Evolutionary conservation across 2,888 invertebrate species (phyloP).

Genomic region (Drosophila vallismaia): DNA sequence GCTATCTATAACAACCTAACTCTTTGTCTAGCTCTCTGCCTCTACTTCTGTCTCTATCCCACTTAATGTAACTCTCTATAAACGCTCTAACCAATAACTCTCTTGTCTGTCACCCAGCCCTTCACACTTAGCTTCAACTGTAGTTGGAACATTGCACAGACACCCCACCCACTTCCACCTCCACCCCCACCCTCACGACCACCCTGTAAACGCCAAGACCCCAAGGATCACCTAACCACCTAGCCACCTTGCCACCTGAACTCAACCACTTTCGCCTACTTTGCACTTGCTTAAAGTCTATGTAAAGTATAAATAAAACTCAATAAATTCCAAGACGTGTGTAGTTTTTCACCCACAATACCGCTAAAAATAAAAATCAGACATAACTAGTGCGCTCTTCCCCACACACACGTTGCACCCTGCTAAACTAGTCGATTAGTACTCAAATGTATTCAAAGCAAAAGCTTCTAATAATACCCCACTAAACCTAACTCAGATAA

Average conservation of each 20-base stretch:
- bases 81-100: conserved; percentile 29
- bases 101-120: conserved; percentile 40
- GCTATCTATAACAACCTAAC: conserved; percentile 9
- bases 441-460: conserved; percentile 52
- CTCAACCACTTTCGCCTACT: conserved; percentile 52
- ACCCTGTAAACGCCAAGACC: conserved; percentile 3
- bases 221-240: conserved; percentile 10
- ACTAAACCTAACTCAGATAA: conserved; percentile 56
- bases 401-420: conserved; percentile 62
- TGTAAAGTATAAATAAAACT: conserved; percentile 54
- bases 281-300: conserved; percentile 65
- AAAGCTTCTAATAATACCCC: conserved; percentile 62
- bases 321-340: conserved; percentile 48
- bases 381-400: conserved; percentile 61
- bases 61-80: conserved; percentile 35
- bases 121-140: conserved; percentile 62
- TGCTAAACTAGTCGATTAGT: conserved; percentile 59
- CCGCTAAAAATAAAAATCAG: conserved; percentile 21
- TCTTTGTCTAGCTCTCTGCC: conserved; percentile 49
- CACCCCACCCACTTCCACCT: conserved; percentile 14
- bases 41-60: conserved; percentile 43
- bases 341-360: conserved; percentile 49
- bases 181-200: conserved; percentile 21
- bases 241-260: neutral
- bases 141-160: conserved; percentile 53